Conservation (phyloP, 2,113 vertebrate species). For the Amblyornis subalaris region DNA sequence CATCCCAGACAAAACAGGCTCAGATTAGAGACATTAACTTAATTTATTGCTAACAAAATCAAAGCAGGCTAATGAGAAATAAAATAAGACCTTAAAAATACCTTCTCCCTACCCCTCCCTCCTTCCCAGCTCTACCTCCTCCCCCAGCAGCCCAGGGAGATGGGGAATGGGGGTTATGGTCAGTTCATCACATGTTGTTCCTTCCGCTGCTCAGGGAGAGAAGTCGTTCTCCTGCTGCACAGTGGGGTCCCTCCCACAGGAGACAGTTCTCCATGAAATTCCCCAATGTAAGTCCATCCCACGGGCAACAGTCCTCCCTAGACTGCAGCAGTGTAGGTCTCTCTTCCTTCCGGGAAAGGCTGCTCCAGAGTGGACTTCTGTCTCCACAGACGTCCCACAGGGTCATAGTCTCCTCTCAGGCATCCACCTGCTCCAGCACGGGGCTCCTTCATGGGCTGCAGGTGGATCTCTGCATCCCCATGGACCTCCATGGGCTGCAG, state of each 20-base stretch:
- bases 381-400: neutral
- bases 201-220: neutral
- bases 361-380: neutral
- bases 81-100: neutral
- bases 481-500: neutral
- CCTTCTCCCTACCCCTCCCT: too few species aligned
- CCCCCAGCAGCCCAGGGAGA: neutral
- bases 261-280: neutral
- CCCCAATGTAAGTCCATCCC: neutral
- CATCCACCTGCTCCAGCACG: too few species aligned
- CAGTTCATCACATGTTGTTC: accelerated
- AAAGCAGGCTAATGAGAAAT: neutral
- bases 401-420: too few species aligned
- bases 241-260: neutral
- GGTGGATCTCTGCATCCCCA: neutral
- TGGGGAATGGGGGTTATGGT: neutral
- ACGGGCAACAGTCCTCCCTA: neutral
- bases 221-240: neutral
- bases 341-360: neutral
- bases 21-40: neutral
- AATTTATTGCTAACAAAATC: neutral
- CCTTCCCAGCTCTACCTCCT: neutral
- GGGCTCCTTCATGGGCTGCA: neutral
- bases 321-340: neutral
- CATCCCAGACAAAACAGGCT: accelerated